Evolutionary conservation across 2,113 vertebrate genomes (phyloP), one percentile per base, ranked within the genome.

Genomic region (Nibea coibor): DNA sequence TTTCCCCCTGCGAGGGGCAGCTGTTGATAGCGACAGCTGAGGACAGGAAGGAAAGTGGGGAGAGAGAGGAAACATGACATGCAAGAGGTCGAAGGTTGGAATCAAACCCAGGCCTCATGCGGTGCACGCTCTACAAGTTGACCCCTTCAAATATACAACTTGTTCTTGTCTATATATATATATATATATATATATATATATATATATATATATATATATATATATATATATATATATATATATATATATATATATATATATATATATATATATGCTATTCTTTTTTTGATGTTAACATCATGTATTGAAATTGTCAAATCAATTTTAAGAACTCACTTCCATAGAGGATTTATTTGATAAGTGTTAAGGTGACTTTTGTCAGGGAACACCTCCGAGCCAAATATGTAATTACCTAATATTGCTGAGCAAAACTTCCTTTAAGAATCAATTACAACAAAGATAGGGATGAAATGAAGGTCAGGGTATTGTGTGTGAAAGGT

Each of bases 391-490:
- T 53, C 19, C n/a, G 12, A 76, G 61, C 73, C 51, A 66, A 66
- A 68, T 50, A 20, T 63, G 43, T 47, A 71, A 80, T 54, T 53
- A 50, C 16, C 11, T 61, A 24, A 72, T 7, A 73, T 26, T 74
- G 81, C 62, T 42, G 51, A 80, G 31, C 4, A 31, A 35, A 75
- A 54, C 24, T 26, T 71, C 50, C 19, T 75, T 68, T 16, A 54
- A 57, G 20, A 66, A 67, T 74, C 79, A 26, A 22, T 69, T 75
- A 28, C n/a, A 70, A 19, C 53, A 28, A 48, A 4, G 17, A 61
- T 54, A 31, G 57, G 24, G 15, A 48, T 65, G 31, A 73, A 35
- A 78, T 74, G 42, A 69, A 78, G 64, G 73, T 75, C 58, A 74
- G n/a, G 14, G 19, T 28, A 54, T 47, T 61, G 22, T 24, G 56